These are phyloP conservation scores for Hydraecia micacea DNA, from an alignment of 2,888 invertebrate species.

Conservation along the genomic window DNA sequence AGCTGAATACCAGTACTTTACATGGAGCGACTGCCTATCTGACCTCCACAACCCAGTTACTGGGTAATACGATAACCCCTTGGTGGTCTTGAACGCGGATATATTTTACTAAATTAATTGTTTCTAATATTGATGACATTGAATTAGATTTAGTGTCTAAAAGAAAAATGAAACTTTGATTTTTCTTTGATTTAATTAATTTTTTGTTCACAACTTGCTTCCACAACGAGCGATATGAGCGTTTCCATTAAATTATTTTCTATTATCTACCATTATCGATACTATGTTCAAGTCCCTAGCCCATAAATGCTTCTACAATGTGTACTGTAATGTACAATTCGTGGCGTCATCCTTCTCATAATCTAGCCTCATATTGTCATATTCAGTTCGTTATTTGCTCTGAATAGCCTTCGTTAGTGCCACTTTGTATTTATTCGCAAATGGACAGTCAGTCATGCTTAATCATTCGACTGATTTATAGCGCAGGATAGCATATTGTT, in stretches of 20 bases:
- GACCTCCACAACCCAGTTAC: too few relatives aligned
- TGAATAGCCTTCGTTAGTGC: constrained; percentile 88
- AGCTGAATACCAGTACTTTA: too few relatives aligned
- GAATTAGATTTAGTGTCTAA: background rate
- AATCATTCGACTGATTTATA: constrained; percentile 81
- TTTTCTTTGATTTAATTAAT: background rate
- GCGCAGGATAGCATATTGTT: constrained; percentile 52
- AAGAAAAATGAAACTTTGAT: too few relatives aligned
- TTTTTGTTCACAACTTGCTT: background rate
- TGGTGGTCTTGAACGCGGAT: background rate
- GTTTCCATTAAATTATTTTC: background rate
- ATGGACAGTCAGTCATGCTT: constrained; percentile 82
- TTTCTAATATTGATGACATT: background rate
- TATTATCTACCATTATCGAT: constrained; percentile 26
- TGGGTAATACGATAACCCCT: too few relatives aligned
- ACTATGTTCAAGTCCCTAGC: constrained; percentile 1
- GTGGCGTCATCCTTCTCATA: constrained; percentile 69
- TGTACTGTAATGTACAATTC: constrained; percentile 64
- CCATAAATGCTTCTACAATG: constrained; percentile 44
- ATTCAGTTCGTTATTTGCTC: constrained; percentile 74
- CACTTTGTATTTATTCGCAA: constrained; percentile 80
- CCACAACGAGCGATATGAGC: background rate
- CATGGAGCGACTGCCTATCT: too few relatives aligned
- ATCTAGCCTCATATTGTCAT: constrained; percentile 75
- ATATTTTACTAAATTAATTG: background rate